Conservation (phyloP, 2,113 vertebrate genomes). For the Pituophis catenifer region DNA sequence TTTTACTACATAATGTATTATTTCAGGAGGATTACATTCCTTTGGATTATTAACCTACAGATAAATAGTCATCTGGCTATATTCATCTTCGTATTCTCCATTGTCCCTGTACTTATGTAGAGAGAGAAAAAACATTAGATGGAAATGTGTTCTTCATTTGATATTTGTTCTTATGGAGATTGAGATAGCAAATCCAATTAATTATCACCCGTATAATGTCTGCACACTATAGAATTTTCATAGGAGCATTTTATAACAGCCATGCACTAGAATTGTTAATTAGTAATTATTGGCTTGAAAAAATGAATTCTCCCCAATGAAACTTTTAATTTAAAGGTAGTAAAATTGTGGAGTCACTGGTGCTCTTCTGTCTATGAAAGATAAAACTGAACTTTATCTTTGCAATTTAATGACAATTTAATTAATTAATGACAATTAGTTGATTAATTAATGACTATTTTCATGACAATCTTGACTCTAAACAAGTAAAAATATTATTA, state of each 20-base stretch:
- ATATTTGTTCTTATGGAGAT: conserved; percentile 31
- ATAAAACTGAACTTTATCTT: background rate
- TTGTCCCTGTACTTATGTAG: background rate
- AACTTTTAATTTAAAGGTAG: conserved; percentile 17
- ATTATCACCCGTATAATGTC: conserved; percentile 29
- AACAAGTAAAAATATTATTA: background rate
- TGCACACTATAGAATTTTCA: conserved; percentile 26
- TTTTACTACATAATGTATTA: background rate
- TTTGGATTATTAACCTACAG: background rate
- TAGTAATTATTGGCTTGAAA: conserved; percentile 50
- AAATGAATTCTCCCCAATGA: conserved; percentile 11
- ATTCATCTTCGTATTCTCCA: background rate
- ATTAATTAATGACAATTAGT: background rate
- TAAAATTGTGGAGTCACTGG: background rate
- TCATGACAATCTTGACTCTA: background rate
- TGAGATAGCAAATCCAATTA: conserved; percentile 36
- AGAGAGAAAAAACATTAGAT: background rate
- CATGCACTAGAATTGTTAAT: conserved; percentile 27
- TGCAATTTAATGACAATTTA: background rate
- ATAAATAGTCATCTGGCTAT: background rate
- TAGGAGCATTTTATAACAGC: conserved; percentile 7
- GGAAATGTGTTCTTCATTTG: conserved; percentile 10
- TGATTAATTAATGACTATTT: background rate
- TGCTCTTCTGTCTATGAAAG: conserved; percentile 5
- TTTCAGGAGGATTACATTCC: background rate